These are phyloP conservation scores for Thaumetopoea pityocampa DNA, from an alignment of 1,140 invertebrate genomes.

Conservation along the genomic window DNA sequence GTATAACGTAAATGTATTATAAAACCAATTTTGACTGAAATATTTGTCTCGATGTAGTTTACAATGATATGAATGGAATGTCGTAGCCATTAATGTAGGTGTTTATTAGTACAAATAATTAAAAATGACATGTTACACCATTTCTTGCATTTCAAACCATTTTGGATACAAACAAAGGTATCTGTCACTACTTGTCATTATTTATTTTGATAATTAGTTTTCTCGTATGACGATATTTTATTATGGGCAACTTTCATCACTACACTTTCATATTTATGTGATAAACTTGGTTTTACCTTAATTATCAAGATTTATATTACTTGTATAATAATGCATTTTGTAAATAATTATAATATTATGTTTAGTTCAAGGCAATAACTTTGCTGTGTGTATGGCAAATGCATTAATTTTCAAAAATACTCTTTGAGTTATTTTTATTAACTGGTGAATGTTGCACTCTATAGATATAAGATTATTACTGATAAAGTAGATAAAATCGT, in stretches of 20 bases:
- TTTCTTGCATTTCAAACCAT: slow-evolving; percentile 7
- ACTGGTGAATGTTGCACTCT: slow-evolving; percentile 70
- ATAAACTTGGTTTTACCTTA: slow-evolving; percentile 20
- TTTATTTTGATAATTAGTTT: too few relatives aligned
- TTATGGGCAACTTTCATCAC: too few relatives aligned
- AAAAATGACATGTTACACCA: slow-evolving; percentile 11
- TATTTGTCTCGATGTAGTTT: slow-evolving; percentile 69
- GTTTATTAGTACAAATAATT: slow-evolving; percentile 67
- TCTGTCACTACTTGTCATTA: too few relatives aligned
- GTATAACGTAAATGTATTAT: slow-evolving; percentile 62
- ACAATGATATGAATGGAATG: slow-evolving; percentile 60
- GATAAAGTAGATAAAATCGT: slow-evolving; percentile 68
- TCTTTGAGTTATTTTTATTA: slow-evolving; percentile 67
- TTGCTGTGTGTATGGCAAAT: slow-evolving; percentile 54
- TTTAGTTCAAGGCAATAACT: slow-evolving; percentile 46
- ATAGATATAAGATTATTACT: slow-evolving; percentile 64
- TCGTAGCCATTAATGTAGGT: slow-evolving; percentile 57
- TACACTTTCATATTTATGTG: too few relatives aligned
- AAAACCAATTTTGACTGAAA: slow-evolving; percentile 70
- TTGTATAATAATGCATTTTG: slow-evolving; percentile 67
- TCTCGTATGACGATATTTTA: too few relatives aligned
- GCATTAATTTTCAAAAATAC: slow-evolving; percentile 71
- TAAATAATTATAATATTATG: slow-evolving; percentile 71
- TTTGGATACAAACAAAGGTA: too few relatives aligned
- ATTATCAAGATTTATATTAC: slow-evolving; percentile 42